A percentile compares a stretch with the other conserved stretches of the same genome.
Conservation (phyloP, 2,797 vertebrate species). For the Melanogrammus aeglefinus region DNA sequence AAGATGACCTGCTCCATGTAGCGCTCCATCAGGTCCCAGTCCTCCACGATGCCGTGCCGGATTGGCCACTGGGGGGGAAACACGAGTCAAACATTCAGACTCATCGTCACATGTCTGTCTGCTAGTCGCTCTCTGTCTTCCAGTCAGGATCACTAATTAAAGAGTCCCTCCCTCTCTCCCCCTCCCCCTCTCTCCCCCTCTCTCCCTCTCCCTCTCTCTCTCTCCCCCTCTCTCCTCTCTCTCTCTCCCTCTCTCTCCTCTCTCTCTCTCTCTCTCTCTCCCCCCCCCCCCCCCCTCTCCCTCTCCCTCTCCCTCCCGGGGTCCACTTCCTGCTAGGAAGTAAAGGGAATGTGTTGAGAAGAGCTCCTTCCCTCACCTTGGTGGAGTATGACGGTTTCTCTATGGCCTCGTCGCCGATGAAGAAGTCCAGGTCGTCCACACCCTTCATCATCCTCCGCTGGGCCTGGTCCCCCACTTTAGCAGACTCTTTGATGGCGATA, state of each 20-base stretch:
- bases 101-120: not conserved
- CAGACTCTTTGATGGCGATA: constrained; percentile 97
- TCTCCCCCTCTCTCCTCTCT: not conserved
- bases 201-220: no score
- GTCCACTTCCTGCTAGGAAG: no score
- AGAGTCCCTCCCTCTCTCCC: not conserved
- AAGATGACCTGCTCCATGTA: constrained; percentile 94
- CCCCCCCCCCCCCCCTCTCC: no score
- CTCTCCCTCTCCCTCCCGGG: no score
- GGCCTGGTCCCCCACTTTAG: constrained; percentile 95
- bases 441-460: constrained; percentile 97
- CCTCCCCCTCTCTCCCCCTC: not conserved
- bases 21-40: constrained; percentile 90
- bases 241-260: not conserved
- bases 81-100: not conserved
- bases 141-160: no score
- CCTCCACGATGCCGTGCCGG: constrained; percentile 89
- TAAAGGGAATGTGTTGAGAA: not conserved
- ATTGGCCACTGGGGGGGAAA: constrained; percentile 82
- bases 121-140: not conserved
- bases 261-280: no score
- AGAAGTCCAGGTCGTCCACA: constrained; percentile 97
- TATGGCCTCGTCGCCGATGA: constrained; percentile 96
- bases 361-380: constrained; percentile 74
- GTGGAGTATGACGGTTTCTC: constrained; percentile 96